A percentile compares a stretch with the other conserved stretches of the same genome.
These are phyloP conservation scores for Epinotia bilunana DNA, from an alignment of 2,888 invertebrate genomes.

Conservation along the genomic window DNA sequence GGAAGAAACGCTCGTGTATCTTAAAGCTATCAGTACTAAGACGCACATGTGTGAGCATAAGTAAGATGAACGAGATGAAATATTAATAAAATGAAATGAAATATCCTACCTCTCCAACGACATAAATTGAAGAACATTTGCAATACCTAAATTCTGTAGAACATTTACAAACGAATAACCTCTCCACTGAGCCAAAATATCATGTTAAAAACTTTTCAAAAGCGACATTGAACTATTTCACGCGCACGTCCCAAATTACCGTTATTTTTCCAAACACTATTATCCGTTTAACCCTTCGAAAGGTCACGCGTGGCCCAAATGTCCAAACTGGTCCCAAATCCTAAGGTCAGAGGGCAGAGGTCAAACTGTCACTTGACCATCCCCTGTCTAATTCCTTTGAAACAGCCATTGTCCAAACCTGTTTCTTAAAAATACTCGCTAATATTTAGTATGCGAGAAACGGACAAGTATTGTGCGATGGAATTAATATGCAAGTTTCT, in stretches of 20 bases:
- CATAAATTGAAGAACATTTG: too few relatives aligned
- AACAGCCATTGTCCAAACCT: conserved; percentile 24
- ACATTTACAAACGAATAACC: neutral
- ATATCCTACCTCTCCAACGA: too few relatives aligned
- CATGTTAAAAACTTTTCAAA: neutral
- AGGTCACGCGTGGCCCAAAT: conserved; percentile 51
- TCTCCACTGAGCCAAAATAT: neutral
- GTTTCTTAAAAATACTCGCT: conserved; percentile 29
- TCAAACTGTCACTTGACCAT: conserved; percentile 39
- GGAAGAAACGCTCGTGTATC: too few relatives aligned
- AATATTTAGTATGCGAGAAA: conserved; percentile 38
- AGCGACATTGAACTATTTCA: conserved; percentile 8
- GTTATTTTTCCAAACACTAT: conserved; percentile 38
- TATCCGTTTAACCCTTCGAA: conserved; percentile 43
- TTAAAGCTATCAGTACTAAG: too few relatives aligned
- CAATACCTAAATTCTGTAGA: neutral
- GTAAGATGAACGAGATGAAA: too few relatives aligned
- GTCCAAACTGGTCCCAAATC: conserved; percentile 44
- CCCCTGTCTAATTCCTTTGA: conserved; percentile 34
- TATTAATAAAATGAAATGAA: too few relatives aligned
- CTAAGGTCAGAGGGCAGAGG: conserved; percentile 41
- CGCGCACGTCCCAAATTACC: conserved; percentile 20
- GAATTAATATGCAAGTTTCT: conserved; percentile 41
- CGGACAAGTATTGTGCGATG: conserved; percentile 16
- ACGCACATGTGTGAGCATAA: too few relatives aligned